Conservation (phyloP, 1,140 invertebrate genomes). For the Saccostrea echinata region DNA sequence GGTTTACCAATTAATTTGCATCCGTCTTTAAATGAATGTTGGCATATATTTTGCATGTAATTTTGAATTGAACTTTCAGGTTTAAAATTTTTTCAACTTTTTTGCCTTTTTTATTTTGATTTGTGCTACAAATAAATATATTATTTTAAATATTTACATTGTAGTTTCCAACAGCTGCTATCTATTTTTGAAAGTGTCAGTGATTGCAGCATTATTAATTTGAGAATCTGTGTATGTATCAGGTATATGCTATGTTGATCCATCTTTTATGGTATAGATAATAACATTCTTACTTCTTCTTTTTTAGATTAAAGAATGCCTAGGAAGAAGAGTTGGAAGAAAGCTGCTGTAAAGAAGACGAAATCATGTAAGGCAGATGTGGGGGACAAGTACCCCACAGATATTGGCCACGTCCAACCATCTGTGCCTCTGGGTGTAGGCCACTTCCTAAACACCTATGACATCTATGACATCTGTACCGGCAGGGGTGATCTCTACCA, state of each 20-base stretch:
- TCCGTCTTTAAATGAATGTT: not conserved
- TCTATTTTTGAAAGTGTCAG: not conserved
- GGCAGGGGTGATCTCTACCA: no score
- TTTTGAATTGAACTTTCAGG: not conserved
- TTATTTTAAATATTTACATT: not conserved
- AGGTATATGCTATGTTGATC: not conserved
- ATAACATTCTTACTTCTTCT: not conserved
- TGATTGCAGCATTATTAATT: slow-evolving; percentile 3
- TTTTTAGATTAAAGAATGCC: slow-evolving; percentile 28
- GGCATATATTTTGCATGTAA: not conserved
- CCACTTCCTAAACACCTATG: slow-evolving; percentile 30
- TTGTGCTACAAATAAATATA: not conserved
- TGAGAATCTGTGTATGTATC: not conserved
- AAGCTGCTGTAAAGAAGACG: slow-evolving; percentile 16
- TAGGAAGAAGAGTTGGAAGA: slow-evolving; percentile 24
- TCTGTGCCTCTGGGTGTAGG: slow-evolving; percentile 45
- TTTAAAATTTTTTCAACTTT: not conserved
- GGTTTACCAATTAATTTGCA: not conserved
- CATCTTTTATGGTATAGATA: not conserved
- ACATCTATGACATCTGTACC: slow-evolving; percentile 45
- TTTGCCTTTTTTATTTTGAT: not conserved
- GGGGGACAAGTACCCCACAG: slow-evolving; percentile 20
- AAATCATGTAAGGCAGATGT: slow-evolving; percentile 24
- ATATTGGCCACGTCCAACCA: slow-evolving; percentile 32
- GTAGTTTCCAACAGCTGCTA: not conserved